A percentile compares a stretch with the other conserved stretches of the same genome.
phyloP scores from a whole-genome alignment of 92 coral and sea anemone genomes.

The Plumapathes pennacea region DNA sequence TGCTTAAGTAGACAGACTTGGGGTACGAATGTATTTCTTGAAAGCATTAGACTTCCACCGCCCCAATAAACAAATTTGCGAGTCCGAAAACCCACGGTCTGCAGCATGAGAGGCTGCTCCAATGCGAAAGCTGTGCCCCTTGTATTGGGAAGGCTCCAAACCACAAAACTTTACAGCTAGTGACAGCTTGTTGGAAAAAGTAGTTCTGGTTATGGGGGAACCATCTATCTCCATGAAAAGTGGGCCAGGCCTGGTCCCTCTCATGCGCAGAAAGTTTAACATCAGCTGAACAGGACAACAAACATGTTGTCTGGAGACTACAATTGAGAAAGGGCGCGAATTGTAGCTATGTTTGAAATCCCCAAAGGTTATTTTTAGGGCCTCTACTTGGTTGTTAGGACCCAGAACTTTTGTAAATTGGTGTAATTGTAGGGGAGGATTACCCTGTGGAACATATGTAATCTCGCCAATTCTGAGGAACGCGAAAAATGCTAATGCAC shows the following conservation, averaged over 20 bases:
- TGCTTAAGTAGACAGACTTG: background rate
- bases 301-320: slow-evolving; percentile 2
- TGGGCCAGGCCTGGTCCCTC: slow-evolving; percentile 14
- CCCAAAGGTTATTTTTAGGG: slow-evolving; percentile 3
- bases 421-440: slow-evolving; percentile 16
- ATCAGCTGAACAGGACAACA: slow-evolving; percentile 16
- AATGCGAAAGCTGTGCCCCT: slow-evolving; percentile 39
- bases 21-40: slow-evolving; percentile 27
- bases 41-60: slow-evolving; percentile 45
- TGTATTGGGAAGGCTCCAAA: slow-evolving; percentile 12
- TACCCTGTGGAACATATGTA: background rate
- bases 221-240: slow-evolving; percentile 6
- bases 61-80: slow-evolving; percentile 36
- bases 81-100: slow-evolving; percentile 20
- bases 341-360: slow-evolving; percentile 26
- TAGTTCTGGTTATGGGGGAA: slow-evolving; percentile 13
- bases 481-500: slow-evolving; percentile 29
- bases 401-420: slow-evolving; percentile 11
- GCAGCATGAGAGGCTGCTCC: slow-evolving; percentile 54
- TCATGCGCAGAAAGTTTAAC: slow-evolving; percentile 1
- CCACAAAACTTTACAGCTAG: slow-evolving; percentile 5
- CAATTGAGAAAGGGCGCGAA: slow-evolving; percentile 26
- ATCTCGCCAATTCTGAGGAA: slow-evolving; percentile 31
- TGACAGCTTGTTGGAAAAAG: slow-evolving; percentile 14
- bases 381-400: slow-evolving; percentile 2